These are phyloP conservation scores for Hydraecia micacea DNA, from an alignment of 2,888 invertebrate genomes.

Conservation along the genomic window DNA sequence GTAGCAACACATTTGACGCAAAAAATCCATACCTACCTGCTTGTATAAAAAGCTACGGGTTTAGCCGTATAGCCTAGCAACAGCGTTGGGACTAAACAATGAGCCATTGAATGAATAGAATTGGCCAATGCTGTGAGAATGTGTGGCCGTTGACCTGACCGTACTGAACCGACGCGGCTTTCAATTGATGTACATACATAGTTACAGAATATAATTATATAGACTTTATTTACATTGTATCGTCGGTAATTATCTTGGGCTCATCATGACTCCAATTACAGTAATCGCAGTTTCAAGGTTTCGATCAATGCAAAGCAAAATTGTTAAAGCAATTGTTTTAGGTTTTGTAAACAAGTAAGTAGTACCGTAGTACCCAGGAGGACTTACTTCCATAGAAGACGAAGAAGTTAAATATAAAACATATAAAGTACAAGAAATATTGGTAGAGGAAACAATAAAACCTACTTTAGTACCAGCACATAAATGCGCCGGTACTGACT, in stretches of 20 bases:
- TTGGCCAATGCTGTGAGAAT: conserved; percentile 62
- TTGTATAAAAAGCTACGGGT: background rate
- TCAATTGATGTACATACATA: conserved; percentile 31
- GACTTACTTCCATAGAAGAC: too few species aligned
- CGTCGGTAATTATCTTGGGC: conserved; percentile 17
- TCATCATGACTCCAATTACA: conserved; percentile 30
- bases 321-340: conserved; percentile 10
- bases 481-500: conserved; percentile 37
- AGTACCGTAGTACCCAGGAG: too few species aligned
- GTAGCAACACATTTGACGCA: conserved; percentile 38
- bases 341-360: background rate
- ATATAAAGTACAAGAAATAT: conserved; percentile 18
- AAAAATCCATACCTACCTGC: conserved; percentile 44
- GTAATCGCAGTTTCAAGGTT: conserved; percentile 10
- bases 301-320: background rate
- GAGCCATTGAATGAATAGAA: conserved; percentile 62
- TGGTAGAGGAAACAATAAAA: conserved; percentile 55
- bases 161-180: conserved; percentile 36
- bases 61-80: conserved; percentile 51
- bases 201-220: conserved; percentile 29
- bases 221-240: conserved; percentile 29
- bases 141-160: conserved; percentile 62
- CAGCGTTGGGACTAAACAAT: conserved; percentile 53
- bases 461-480: conserved; percentile 15
- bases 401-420: conserved; percentile 7